These are phyloP conservation scores for Drosophila insularis DNA, from an alignment of 1,140 invertebrate species.

Conservation along the genomic window DNA sequence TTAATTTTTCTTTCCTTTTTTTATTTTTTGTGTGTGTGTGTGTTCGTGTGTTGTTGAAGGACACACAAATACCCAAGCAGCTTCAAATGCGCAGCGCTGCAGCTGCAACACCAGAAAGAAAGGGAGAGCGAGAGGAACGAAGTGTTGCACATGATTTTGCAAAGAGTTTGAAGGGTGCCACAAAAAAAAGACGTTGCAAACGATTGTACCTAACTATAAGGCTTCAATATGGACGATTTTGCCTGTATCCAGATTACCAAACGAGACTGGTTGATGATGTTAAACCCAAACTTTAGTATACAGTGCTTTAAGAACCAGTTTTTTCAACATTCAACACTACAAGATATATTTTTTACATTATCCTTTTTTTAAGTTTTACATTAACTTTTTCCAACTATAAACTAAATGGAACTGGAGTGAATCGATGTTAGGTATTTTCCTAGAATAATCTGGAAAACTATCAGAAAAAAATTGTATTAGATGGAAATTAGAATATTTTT, in stretches of 20 bases:
- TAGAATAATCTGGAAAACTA: too few relatives aligned
- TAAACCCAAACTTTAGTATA: background rate
- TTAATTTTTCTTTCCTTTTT: conserved; percentile 15
- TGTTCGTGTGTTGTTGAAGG: background rate
- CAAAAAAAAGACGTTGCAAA: background rate
- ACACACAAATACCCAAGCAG: conserved; percentile 35
- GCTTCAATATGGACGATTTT: conserved; percentile 3
- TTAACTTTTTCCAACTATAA: too few relatives aligned
- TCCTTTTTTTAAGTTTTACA: too few relatives aligned
- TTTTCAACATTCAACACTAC: too few relatives aligned
- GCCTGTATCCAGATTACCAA: background rate
- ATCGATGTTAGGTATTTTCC: too few relatives aligned
- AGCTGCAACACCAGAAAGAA: conserved; percentile 27
- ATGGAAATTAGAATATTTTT: too few relatives aligned
- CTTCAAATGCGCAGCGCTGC: conserved; percentile 43
- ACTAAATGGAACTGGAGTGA: too few relatives aligned
- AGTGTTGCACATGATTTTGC: background rate
- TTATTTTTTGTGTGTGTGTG: background rate
- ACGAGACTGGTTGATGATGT: background rate
- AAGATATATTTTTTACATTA: too few relatives aligned
- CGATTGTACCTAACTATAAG: background rate
- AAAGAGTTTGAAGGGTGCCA: conserved; percentile 2
- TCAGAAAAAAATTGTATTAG: too few relatives aligned
- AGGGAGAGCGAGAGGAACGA: background rate
- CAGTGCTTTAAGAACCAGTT: background rate